phyloP scores from a whole-genome alignment of 1,140 invertebrate species.

The Onthophagus taurus region DNA sequence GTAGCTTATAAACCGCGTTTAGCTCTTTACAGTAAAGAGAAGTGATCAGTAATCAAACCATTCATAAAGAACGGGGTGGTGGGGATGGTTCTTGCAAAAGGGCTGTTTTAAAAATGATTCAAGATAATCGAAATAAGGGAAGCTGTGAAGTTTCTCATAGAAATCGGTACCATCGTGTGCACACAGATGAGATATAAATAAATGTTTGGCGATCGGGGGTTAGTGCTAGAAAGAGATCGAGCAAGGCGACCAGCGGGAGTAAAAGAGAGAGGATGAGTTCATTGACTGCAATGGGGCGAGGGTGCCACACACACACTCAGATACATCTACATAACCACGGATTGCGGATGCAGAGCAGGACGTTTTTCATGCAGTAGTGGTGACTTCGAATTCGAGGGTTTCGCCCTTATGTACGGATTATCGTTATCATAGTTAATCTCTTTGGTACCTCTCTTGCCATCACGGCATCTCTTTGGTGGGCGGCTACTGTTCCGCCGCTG shows the following conservation, averaged over 20 bases:
- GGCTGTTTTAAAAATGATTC: too few species aligned
- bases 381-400: conserved; percentile 14
- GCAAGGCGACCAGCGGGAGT: neutral
- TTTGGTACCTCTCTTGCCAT: conserved; percentile 51
- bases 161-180: too few species aligned
- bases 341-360: neutral
- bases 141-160: too few species aligned
- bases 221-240: neutral
- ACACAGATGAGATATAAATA: too few species aligned
- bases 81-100: too few species aligned
- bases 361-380: neutral
- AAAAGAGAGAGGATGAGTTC: conserved; percentile 2
- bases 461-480: conserved; percentile 44
- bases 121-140: too few species aligned
- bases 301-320: neutral
- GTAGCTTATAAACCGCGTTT: too few species aligned
- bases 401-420: conserved; percentile 24
- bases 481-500: conserved; percentile 27
- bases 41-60: too few species aligned
- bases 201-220: too few species aligned
- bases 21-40: too few species aligned
- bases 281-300: conserved; percentile 9
- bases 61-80: too few species aligned
- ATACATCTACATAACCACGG: neutral
- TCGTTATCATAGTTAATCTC: conserved; percentile 19